Evolutionary conservation across 2,797 vertebrate species (phyloP).

Genomic region (Myotis vivesi): DNA sequence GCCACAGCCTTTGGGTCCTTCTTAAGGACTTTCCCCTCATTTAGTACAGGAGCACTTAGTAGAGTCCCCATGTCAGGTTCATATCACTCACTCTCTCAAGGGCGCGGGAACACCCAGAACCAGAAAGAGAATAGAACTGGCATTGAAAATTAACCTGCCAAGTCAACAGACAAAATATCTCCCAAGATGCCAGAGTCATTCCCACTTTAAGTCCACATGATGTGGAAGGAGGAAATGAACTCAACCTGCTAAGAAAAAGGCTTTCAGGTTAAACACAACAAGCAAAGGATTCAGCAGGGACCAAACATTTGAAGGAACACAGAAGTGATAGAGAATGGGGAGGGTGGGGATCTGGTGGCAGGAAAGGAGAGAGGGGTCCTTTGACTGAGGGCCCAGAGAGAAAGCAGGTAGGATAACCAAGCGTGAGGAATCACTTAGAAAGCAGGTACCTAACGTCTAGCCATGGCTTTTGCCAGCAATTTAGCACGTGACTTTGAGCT

Average conservation of each 20-base stretch:
- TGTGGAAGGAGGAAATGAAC: not conserved
- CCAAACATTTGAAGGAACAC: not conserved
- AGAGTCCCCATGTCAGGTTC: not conserved
- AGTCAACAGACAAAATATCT: conserved; percentile 21
- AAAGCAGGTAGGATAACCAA: not conserved
- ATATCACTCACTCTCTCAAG: not conserved
- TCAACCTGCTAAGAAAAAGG: conserved; percentile 41
- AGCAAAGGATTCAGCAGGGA: conserved; percentile 5
- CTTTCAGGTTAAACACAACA: conserved; percentile 41
- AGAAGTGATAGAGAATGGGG: not conserved
- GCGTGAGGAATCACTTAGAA: not conserved
- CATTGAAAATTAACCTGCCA: conserved; percentile 21
- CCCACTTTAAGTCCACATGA: not conserved
- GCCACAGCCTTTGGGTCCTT: not conserved
- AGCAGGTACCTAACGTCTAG: conserved; percentile 43
- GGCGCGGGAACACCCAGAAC: not conserved
- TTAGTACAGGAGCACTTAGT: not conserved
- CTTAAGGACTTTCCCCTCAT: not conserved
- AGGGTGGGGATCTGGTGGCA: not conserved
- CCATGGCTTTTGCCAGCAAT: conserved; percentile 45
- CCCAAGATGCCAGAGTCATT: conserved; percentile 6
- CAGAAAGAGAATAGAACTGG: not conserved
- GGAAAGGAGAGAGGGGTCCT: not conserved
- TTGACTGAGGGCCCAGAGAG: not conserved
- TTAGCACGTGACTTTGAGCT: conserved; percentile 47